phyloP scores from a whole-genome alignment of 2,113 vertebrate genomes.

The Calidris pugnax region DNA sequence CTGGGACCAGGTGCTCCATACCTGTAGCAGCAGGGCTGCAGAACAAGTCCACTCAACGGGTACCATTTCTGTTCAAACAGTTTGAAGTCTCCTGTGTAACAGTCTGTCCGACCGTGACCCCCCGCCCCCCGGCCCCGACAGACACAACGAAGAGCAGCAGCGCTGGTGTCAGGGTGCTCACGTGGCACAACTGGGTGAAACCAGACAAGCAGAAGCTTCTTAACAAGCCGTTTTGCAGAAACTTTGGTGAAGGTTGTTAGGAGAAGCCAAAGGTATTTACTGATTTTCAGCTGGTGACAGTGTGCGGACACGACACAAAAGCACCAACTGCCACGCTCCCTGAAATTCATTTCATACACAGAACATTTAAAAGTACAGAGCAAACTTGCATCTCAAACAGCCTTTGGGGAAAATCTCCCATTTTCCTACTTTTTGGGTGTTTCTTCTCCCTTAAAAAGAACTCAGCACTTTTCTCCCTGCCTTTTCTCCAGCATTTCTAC shows the following conservation, averaged over 20 bases:
- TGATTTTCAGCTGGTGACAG: neutral
- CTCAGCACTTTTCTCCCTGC: fast-evolving
- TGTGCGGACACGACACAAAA: neutral
- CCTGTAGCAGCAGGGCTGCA: neutral
- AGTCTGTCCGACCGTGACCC: neutral
- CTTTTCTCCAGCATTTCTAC: neutral
- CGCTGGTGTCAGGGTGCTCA: neutral
- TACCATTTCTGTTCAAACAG: neutral
- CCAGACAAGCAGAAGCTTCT: neutral
- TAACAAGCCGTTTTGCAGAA: neutral
- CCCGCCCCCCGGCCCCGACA: too few species aligned
- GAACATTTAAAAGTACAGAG: neutral
- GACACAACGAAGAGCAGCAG: neutral
- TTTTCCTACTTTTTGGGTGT: neutral
- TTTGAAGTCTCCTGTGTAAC: neutral
- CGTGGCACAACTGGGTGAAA: neutral
- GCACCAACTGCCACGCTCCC: neutral
- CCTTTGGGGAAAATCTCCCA: neutral
- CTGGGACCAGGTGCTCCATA: neutral
- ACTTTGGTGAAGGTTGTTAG: neutral
- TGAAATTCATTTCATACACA: neutral
- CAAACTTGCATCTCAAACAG: neutral
- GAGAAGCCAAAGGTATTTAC: neutral
- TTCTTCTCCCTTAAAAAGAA: neutral
- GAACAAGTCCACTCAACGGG: neutral